These are phyloP conservation scores for Larimichthys crocea DNA, from an alignment of 2,113 vertebrate genomes.

Conservation along the genomic window DNA sequence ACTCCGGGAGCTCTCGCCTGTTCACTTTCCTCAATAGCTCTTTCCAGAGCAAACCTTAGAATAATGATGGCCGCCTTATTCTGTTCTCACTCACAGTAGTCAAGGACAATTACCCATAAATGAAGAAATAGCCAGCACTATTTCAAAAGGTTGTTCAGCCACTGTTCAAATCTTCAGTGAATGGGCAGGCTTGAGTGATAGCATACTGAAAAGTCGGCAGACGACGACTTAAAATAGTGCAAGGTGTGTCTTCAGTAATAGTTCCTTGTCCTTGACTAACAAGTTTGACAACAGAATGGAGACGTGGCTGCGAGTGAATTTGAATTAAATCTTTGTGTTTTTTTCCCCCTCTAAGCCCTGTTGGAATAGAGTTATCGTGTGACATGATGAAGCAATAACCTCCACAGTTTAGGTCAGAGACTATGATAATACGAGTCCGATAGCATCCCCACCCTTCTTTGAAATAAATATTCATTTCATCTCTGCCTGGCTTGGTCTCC, in stretches of 20 bases:
- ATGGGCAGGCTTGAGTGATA: conserved; percentile 30
- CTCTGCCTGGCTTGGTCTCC: conserved; percentile 57
- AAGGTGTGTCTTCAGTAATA: conserved; percentile 40
- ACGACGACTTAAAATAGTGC: conserved; percentile 36
- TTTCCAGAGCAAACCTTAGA: conserved; percentile 32
- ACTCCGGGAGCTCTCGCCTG: conserved; percentile 36
- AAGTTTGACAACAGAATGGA: conserved; percentile 68
- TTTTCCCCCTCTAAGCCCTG: conserved; percentile 37
- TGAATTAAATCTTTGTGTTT: conserved; percentile 65
- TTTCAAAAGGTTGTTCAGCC: conserved; percentile 56
- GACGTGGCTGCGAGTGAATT: conserved; percentile 53
- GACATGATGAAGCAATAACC: conserved; percentile 80
- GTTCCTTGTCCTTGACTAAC: conserved; percentile 73
- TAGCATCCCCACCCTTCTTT: conserved; percentile 65
- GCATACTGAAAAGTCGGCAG: conserved; percentile 34
- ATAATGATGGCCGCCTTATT: conserved; percentile 58
- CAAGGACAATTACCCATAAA: conserved; percentile 67
- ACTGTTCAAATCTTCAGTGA: conserved; percentile 31
- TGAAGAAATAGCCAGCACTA: conserved; percentile 41
- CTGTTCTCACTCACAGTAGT: conserved; percentile 37
- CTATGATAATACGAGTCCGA: conserved; percentile 70
- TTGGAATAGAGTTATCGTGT: conserved; percentile 64
- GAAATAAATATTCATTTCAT: conserved; percentile 82
- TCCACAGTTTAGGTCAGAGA: conserved; percentile 78
- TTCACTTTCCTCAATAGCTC: conserved; percentile 32